Evolutionary conservation across 2,888 invertebrate species (phyloP), one percentile per base, ranked within the genome.

Genomic region (Meiosimyza platycephala): DNA sequence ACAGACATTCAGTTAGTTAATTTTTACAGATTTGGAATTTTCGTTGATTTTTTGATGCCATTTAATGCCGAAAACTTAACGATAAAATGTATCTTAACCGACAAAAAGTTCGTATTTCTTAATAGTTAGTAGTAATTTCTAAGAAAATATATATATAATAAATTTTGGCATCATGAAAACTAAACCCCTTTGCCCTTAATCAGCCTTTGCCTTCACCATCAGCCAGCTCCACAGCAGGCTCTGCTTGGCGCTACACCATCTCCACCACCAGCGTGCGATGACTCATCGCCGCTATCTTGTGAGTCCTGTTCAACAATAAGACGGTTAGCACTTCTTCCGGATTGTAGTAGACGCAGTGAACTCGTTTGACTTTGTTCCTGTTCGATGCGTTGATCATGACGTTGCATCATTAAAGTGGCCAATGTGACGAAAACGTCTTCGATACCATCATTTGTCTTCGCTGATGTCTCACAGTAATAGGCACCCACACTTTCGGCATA

Each of bases 401-500:
- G 80, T 54, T 81, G 82, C 4, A 80, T 78, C 85, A 95, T 90
- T 93, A 96, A 94, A 80, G 92, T 91, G 52, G 95, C 94, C 74
- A 98, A 88, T 77, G 94, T 93, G 64, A 96, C 86, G 85, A 98
- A 98, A 83, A 98, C 89, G 75, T 98, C 96, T 84, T 97, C 95
- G 6, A 98, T 94, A 48, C 97, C 97, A 85, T 93, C 91, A 85
- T 97, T 97, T 74, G 92, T 87, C 88, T 98, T 98, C 0, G 98
- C 98, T 48, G 98, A 98, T 50, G 97, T 96, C 85, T 95, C 93
- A 86, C 93, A 95, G 88, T 98, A 97, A 81, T 92, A 92, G 1
- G 98, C 98, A 71, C 96, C 97, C 7, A 98, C 97, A 85, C 94
- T 93, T 77, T 90, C 90, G 4, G 98, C 94, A 88, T 98, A 98